Conservation (phyloP, 1,140 invertebrate genomes). For the Pachyrhynchus sulphureomaculatus region DNA sequence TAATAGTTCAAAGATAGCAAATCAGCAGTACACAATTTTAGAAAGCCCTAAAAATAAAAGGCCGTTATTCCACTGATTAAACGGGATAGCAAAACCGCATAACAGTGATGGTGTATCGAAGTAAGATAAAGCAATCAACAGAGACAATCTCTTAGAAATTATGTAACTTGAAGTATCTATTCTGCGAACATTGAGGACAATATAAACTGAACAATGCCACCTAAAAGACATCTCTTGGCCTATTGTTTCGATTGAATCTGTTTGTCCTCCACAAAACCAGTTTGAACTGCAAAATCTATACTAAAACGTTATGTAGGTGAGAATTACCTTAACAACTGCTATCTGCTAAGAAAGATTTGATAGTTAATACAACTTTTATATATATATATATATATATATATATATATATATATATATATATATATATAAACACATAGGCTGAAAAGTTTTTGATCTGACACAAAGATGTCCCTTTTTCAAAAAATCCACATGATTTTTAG, state of each 20-base stretch:
- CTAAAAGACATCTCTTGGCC: slow-evolving; percentile 50
- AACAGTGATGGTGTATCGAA: slow-evolving; percentile 25
- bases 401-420: too few relatives aligned
- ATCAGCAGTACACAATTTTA: too few relatives aligned
- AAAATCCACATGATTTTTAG: too few relatives aligned
- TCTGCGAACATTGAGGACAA: slow-evolving; percentile 43
- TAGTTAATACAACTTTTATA: too few relatives aligned
- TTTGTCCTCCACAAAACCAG: slow-evolving; percentile 47
- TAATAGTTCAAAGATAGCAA: too few relatives aligned
- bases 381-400: too few relatives aligned
- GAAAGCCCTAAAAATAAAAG: too few relatives aligned
- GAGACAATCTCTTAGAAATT: slow-evolving; percentile 49
- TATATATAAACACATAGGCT: too few relatives aligned
- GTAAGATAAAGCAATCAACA: slow-evolving; percentile 43
- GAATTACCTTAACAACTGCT: slow-evolving; percentile 5
- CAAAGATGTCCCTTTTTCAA: too few relatives aligned
- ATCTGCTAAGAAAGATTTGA: neutral
- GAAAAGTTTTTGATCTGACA: too few relatives aligned
- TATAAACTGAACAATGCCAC: slow-evolving; percentile 43
- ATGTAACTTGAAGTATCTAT: slow-evolving; percentile 51
- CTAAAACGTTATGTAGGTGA: neutral
- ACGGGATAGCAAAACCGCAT: slow-evolving; percentile 21
- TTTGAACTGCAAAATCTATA: slow-evolving; percentile 34
- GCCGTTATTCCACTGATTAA: neutral
- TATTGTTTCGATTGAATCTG: slow-evolving; percentile 45